Conservation (phyloP, 2,888 invertebrate genomes). For the Eupithecia insigniata region DNA sequence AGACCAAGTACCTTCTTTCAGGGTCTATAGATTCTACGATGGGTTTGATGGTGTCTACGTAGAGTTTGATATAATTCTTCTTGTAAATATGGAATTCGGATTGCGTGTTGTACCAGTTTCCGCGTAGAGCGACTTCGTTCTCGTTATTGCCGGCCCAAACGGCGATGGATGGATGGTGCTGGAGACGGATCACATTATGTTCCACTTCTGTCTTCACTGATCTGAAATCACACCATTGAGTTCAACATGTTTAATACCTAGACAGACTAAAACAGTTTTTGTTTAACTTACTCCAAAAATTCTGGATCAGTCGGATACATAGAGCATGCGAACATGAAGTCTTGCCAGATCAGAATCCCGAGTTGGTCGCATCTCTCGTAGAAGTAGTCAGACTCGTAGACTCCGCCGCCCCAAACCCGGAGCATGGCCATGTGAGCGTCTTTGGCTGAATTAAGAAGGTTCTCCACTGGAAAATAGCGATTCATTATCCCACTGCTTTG, state of each 20-base stretch:
- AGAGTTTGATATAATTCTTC: conserved; percentile 92
- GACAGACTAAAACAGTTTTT: neutral
- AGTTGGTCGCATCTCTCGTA: conserved; percentile 93
- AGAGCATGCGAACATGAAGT: conserved; percentile 97
- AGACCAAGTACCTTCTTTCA: conserved; percentile 89
- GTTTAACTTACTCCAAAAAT: conserved; percentile 85
- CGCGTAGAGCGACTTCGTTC: conserved; percentile 94
- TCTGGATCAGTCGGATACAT: conserved; percentile 92
- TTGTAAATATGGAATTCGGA: conserved; percentile 83
- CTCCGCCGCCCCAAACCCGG: conserved; percentile 99
- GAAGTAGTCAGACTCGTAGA: conserved; percentile 96
- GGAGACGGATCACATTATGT: conserved; percentile 92
- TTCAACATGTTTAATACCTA: neutral
- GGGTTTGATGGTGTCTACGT: conserved; percentile 89
- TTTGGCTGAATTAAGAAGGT: conserved; percentile 87
- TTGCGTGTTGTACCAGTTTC: conserved; percentile 90
- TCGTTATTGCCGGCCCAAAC: conserved; percentile 99
- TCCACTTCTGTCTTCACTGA: conserved; percentile 90
- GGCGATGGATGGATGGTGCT: conserved; percentile 93
- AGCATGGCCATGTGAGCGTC: conserved; percentile 95
- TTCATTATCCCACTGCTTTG: neutral
- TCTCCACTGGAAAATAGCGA: conserved; percentile 69
- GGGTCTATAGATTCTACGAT: conserved; percentile 86
- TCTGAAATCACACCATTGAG: conserved; percentile 61
- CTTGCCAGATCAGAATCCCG: conserved; percentile 98